Percentiles rank a stretch among this genome's conserved stretches.
These are phyloP conservation scores for Zoanthus gigantus DNA, from an alignment of 92 coral and sea anemone genomes.

Conservation along the genomic window DNA sequence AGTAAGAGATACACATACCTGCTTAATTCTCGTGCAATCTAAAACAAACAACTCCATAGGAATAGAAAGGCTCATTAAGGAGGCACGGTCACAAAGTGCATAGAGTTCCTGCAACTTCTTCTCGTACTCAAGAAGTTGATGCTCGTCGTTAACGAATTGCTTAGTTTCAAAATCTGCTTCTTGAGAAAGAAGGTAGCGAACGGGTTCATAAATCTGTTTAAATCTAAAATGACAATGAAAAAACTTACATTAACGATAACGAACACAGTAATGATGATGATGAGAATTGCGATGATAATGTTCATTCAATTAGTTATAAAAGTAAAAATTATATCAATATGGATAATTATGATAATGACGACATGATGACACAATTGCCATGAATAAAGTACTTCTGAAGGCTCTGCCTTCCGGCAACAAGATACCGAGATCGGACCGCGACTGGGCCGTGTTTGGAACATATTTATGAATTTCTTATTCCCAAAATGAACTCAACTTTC, in stretches of 20 bases:
- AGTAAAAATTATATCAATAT: no score
- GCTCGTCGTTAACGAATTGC: slow-evolving; percentile 79
- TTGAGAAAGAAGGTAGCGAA: slow-evolving; percentile 76
- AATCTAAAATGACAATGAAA: slow-evolving; percentile 60
- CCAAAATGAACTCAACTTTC: not conserved
- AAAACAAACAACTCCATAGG: slow-evolving; percentile 94
- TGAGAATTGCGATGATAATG: no score
- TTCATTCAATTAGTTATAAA: no score
- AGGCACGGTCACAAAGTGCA: slow-evolving; percentile 72
- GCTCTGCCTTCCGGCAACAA: no score
- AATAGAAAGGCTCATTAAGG: slow-evolving; percentile 87
- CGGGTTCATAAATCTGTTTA: slow-evolving; percentile 78
- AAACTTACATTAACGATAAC: not conserved
- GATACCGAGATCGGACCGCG: no score
- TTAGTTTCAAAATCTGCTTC: slow-evolving; percentile 76
- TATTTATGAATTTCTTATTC: not conserved
- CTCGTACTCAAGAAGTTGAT: slow-evolving; percentile 81
- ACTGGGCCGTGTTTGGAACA: no score
- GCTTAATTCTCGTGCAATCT: slow-evolving; percentile 84
- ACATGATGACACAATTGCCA: no score
- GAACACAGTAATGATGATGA: not conserved
- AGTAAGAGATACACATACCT: slow-evolving; percentile 49
- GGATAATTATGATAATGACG: no score
- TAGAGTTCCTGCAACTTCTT: slow-evolving; percentile 85
- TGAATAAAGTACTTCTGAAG: no score